Base-by-base conservation (phyloP, 2,888 invertebrate species). In the Andrena praecox region DNA sequence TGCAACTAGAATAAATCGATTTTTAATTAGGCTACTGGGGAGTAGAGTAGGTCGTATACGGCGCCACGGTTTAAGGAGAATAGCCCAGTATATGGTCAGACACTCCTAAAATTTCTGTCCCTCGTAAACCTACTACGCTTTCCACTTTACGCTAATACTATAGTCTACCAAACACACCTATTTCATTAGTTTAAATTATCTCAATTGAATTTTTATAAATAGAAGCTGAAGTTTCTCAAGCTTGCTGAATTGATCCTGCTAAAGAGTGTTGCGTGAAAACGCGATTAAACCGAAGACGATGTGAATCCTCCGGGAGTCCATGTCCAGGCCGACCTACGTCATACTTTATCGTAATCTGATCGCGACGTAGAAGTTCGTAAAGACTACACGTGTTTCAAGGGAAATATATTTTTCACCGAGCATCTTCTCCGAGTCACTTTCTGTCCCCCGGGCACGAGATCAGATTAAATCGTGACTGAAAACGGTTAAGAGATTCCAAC, bases 261-360 rank as follows among this genome's bases (percentile, higher is more conserved):
- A 56, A 56, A 56, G 20, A 54, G 7, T 8, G 12, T 24, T 56
- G 27, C 24, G 20, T 27, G 10, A 52, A 52, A 52, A 20, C 52
- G 27, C 56, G 56, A 27, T 56, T 27, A 56, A 56, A 24, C 20
- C 24, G 20, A 56, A 20, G 56, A 12, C 24, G 20, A 24, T 20
- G 3, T 10, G 24, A 20, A 10, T 56, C 56, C 24, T 56, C 24
- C 24, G 56, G 56, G 56, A 56, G 4, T 10, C 24, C 24, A 56
- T 56, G 27, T 56, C 56, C 24, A 56, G 27, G 24, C 1, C 56
- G 24, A 24, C 56, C 56, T 66, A 50, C 50, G 7, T 27, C 20
- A 35, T 66, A 29, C 48, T 27, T 66, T 33, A 66, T 66, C 48
- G 56, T 56, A 56, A 56, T 10, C 56, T 56, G 12, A 56, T 20